Conservation (phyloP, 23 tunicate species). For the Oikopleura vanhoeffeni region DNA sequence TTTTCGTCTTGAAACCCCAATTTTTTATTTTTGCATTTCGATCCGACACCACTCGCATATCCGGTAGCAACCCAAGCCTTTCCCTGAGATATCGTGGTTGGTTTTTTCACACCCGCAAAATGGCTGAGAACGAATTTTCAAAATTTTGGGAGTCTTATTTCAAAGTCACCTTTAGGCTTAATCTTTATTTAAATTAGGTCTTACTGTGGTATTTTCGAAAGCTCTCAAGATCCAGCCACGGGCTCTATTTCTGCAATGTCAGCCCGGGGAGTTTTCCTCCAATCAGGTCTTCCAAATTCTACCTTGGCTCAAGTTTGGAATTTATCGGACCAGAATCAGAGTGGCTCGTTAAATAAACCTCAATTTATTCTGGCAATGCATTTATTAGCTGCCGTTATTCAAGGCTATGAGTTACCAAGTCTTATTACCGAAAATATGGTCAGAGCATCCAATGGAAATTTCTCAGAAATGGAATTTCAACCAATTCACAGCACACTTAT, state of each 20-base stretch:
- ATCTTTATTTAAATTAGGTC: background rate
- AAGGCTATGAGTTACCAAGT: background rate
- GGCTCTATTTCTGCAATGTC: constrained; percentile 37
- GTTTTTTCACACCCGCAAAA: no score
- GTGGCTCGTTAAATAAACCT: constrained; percentile 40
- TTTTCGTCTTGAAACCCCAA: no score
- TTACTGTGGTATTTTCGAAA: constrained; percentile 27
- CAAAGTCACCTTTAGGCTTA: no score
- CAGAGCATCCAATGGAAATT: background rate
- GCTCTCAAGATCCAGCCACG: constrained; percentile 28
- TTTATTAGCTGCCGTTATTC: constrained; percentile 14
- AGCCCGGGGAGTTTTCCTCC: constrained; percentile 73
- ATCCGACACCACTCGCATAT: no score
- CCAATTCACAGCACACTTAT: no score
- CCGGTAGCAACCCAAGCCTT: no score
- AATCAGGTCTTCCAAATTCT: constrained; percentile 48
- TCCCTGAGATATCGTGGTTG: no score
- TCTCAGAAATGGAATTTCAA: background rate
- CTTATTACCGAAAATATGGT: background rate
- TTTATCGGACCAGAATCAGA: constrained; percentile 51
- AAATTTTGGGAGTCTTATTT: no score
- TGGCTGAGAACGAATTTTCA: no score
- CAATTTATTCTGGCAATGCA: constrained; percentile 98
- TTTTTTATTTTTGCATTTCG: no score
- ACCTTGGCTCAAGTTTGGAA: constrained; percentile 85